A percentile compares a stretch with the other conserved stretches of the same genome.
phyloP scores from a whole-genome alignment of 30 jellyfish, hydroid and myxozoan genomes.

The Chironex yamaguchii region DNA sequence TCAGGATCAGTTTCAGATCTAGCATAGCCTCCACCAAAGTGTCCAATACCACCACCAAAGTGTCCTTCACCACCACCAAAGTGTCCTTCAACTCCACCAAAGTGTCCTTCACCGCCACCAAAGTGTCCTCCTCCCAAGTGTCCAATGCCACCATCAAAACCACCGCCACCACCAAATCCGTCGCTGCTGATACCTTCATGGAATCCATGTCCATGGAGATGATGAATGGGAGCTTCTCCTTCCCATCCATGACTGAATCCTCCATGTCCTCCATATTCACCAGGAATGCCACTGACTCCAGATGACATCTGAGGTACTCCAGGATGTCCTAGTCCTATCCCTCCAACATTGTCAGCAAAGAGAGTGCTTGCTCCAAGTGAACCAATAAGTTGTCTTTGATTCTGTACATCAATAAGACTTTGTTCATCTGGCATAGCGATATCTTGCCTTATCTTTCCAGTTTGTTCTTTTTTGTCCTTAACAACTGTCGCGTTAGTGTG shows the following conservation, averaged over 20 bases:
- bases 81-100: neutral
- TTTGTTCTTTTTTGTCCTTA: conserved; percentile 20
- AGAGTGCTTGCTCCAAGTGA: conserved; percentile 97
- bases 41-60: neutral
- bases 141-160: neutral
- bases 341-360: conserved; percentile 97
- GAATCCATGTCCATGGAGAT: conserved; percentile 86
- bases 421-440: conserved; percentile 99
- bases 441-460: conserved; percentile 83
- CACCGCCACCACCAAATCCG: neutral
- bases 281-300: conserved; percentile 96
- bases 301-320: conserved; percentile 98
- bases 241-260: conserved; percentile 97
- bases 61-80: neutral
- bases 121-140: neutral
- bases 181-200: conserved; percentile 22
- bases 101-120: neutral
- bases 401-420: conserved; percentile 86
- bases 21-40: conserved; percentile 4
- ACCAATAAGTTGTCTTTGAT: conserved; percentile 94
- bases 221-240: conserved; percentile 86
- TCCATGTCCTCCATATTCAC: conserved; percentile 96
- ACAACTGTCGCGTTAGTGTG: too few species aligned
- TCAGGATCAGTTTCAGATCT: neutral
- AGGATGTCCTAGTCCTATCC: conserved; percentile 98